Base-by-base conservation (phyloP, 2,888 invertebrate species). In the Mesorhabditis spiculigera region DNA sequence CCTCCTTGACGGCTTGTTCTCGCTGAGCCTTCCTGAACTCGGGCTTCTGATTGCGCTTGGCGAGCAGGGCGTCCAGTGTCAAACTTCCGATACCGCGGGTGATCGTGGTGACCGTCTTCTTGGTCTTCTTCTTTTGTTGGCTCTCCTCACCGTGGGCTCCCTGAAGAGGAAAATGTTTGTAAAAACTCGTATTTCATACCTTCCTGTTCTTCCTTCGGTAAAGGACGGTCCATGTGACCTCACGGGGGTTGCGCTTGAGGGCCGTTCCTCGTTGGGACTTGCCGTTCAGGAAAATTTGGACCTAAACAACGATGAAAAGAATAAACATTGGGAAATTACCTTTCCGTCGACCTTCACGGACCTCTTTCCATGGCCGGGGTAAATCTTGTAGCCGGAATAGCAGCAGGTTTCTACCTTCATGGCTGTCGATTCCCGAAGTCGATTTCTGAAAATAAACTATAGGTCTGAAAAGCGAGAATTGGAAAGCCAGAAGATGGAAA, bases 121-220 rank as follows among this genome's bases (percentile, higher is more conserved):
- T 98, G 86, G 94, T 93, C 58, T 50, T 96, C 86, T 95, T 92
- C 88, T 95, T 96, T 89, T 95, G 96, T 75, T 93, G 89, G 78
- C 92, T 91, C 87, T 98, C 97, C 87, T 98, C 98, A 86, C 95
- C 94, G 86, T 93, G 93, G 63, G 78, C 73, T 70, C 85, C 85
- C 86, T 85, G 83, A 68, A 62, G 80, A 73, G 45, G 8, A 43
- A n/a, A 43, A 10, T 65, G 13, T 50, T 16, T 68, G 8, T 45
- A 16, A 13, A 13, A n/a, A 61, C 4, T 41, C 4, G n/a, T n/a
- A 6, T 61, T 43, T 41, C 66, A 28, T 74, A 97, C 97, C 88
- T 99, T 99, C 90, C 96, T 97, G 89, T 98, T 95, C 89, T 98
- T 98, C 83, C 98, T 93, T 87, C 98, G 91, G 91, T 99, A 99